Evolutionary conservation across 1,140 invertebrate species (phyloP).

Genomic region (Drosophila pseudoananassae): DNA sequence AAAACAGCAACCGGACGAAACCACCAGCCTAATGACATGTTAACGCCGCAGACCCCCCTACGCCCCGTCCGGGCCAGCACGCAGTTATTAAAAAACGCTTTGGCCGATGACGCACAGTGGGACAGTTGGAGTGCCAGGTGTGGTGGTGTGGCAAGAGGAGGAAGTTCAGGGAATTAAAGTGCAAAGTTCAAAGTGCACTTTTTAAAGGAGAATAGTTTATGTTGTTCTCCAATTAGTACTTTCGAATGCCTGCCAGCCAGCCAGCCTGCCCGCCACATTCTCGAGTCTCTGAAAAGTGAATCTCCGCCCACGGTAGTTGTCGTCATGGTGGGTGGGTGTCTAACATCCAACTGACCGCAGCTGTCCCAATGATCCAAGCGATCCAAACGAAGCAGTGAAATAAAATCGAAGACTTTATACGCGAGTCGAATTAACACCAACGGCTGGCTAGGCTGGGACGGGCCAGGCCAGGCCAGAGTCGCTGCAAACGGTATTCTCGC

Average conservation of each 20-base stretch:
- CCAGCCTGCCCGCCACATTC: neutral
- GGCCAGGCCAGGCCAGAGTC: slow-evolving; percentile 9
- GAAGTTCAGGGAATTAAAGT: slow-evolving; percentile 6
- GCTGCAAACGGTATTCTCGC: slow-evolving; percentile 30
- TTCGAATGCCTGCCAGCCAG: neutral
- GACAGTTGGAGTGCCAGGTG: slow-evolving; percentile 10
- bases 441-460: slow-evolving; percentile 4
- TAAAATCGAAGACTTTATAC: slow-evolving; percentile 76
- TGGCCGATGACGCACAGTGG: slow-evolving; percentile 63
- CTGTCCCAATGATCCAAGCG: slow-evolving; percentile 44
- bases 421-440: slow-evolving; percentile 59
- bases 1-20: slow-evolving; percentile 21
- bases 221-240: neutral
- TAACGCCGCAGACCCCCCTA: slow-evolving; percentile 50
- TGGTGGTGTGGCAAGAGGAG: slow-evolving; percentile 3
- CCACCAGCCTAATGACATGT: slow-evolving; percentile 75
- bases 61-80: slow-evolving; percentile 44
- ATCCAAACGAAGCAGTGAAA: slow-evolving; percentile 36
- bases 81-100: slow-evolving; percentile 80
- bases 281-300: neutral
- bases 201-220: too few relatives aligned
- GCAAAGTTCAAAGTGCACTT: neutral
- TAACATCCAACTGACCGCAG: slow-evolving; percentile 48
- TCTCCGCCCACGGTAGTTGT: slow-evolving; percentile 41
- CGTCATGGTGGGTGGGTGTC: slow-evolving; percentile 71